Percentiles rank a stretch among this genome's conserved stretches.
Conservation (phyloP, 2,797 vertebrate species). For the Todus mexicanus region DNA sequence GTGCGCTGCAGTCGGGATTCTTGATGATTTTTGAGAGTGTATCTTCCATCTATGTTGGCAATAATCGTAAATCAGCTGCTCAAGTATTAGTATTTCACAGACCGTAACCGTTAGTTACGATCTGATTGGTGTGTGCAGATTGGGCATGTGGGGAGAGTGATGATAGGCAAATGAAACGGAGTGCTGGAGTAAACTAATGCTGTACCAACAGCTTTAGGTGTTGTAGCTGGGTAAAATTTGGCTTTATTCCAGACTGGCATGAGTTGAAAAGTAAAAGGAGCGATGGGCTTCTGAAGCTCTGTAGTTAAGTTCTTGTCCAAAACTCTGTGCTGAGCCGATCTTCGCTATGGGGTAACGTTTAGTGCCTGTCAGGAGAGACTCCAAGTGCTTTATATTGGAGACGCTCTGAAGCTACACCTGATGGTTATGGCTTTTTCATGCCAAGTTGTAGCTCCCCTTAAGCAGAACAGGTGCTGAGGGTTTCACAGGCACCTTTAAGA, state of each 20-base stretch:
- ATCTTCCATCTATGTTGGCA: background rate
- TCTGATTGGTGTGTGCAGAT: background rate
- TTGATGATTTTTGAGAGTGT: background rate
- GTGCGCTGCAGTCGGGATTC: background rate
- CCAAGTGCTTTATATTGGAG: background rate
- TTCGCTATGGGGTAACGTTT: background rate
- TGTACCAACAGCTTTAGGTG: background rate
- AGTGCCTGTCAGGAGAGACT: background rate
- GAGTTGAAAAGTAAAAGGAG: background rate
- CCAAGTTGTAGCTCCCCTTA: background rate
- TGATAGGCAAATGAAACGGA: background rate
- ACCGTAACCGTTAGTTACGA: background rate
- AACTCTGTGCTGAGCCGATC: background rate
- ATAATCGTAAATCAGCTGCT: background rate
- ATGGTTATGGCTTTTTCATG: background rate
- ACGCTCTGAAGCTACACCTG: background rate
- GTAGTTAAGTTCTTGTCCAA: background rate
- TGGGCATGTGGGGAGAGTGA: background rate
- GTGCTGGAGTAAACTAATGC: background rate
- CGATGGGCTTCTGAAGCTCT: background rate
- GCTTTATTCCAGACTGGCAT: background rate
- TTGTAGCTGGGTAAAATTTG: background rate
- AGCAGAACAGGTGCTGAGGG: background rate
- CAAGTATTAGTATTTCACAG: background rate
- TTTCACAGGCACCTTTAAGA: background rate